These are phyloP conservation scores for Ceratitis capitata DNA, from an alignment of 1,140 invertebrate species.

Conservation along the genomic window DNA sequence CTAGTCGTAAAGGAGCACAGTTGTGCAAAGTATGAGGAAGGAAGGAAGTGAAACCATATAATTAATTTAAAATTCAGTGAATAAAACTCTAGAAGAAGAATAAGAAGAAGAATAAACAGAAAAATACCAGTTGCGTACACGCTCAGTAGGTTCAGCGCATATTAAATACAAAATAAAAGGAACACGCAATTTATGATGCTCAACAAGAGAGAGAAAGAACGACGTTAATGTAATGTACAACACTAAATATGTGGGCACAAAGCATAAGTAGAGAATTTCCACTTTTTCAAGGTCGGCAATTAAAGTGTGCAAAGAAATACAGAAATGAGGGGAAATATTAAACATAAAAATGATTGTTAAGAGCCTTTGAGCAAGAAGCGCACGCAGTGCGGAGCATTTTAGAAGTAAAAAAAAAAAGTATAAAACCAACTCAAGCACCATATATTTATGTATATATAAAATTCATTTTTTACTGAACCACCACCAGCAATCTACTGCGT, in stretches of 20 bases:
- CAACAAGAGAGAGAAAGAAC: not conserved
- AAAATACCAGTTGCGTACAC: not conserved
- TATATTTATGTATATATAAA: too few species aligned
- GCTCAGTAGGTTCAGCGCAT: not conserved
- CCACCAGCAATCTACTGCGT: not conserved
- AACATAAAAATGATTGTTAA: too few species aligned
- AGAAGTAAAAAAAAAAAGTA: too few species aligned
- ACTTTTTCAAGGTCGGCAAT: not conserved
- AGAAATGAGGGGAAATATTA: not conserved
- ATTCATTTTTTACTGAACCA: too few species aligned
- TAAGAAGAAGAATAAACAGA: not conserved
- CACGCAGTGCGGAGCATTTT: too few species aligned
- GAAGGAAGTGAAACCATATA: not conserved
- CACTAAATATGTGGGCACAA: not conserved
- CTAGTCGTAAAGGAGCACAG: not conserved
- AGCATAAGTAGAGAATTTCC: not conserved
- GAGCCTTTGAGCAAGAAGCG: too few species aligned
- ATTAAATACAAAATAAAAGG: not conserved
- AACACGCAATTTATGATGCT: not conserved
- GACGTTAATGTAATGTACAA: not conserved
- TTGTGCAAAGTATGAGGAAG: too few species aligned
- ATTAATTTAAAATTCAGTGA: constrained; percentile 25
- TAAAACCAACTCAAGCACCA: too few species aligned
- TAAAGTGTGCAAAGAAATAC: too few species aligned
- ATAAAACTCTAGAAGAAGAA: too few species aligned